Percentiles rank a stretch among this genome's conserved stretches.
phyloP scores from a whole-genome alignment of 2,113 vertebrate genomes.

The Empidonax traillii region DNA sequence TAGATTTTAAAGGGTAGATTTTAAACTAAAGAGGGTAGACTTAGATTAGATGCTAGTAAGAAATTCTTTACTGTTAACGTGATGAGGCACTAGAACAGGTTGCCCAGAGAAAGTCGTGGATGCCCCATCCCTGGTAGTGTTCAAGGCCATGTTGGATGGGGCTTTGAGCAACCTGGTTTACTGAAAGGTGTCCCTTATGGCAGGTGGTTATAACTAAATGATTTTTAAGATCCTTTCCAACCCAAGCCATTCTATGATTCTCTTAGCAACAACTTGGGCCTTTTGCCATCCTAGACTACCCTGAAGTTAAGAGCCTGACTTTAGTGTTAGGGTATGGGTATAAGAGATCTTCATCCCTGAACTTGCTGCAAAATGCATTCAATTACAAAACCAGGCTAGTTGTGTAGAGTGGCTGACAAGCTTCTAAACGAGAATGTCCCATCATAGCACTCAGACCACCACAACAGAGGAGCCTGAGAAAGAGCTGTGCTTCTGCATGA shows the following conservation, averaged over 20 bases:
- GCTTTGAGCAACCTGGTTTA: not conserved
- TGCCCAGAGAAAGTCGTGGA: not conserved
- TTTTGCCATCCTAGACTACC: not conserved
- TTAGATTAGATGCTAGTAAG: not conserved
- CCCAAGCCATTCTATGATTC: not conserved
- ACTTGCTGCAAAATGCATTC: not conserved
- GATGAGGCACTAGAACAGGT: not conserved
- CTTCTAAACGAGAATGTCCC: not conserved
- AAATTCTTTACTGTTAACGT: not conserved
- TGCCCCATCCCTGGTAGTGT: not conserved
- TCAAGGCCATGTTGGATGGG: not conserved
- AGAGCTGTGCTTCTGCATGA: not conserved
- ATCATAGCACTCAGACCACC: too few relatives aligned
- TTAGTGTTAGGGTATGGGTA: not conserved
- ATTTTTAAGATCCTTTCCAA: not conserved
- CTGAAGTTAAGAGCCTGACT: not conserved
- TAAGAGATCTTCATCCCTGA: not conserved
- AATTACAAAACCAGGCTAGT: not conserved
- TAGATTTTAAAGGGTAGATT: not conserved
- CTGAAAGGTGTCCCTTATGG: not conserved
- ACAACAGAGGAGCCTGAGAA: not conserved
- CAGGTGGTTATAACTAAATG: not conserved
- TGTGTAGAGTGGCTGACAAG: not conserved
- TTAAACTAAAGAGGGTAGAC: not conserved
- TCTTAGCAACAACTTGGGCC: not conserved